Evolutionary conservation across 2,113 vertebrate genomes (phyloP).

Genomic region (Scophthalmus maximus): DNA sequence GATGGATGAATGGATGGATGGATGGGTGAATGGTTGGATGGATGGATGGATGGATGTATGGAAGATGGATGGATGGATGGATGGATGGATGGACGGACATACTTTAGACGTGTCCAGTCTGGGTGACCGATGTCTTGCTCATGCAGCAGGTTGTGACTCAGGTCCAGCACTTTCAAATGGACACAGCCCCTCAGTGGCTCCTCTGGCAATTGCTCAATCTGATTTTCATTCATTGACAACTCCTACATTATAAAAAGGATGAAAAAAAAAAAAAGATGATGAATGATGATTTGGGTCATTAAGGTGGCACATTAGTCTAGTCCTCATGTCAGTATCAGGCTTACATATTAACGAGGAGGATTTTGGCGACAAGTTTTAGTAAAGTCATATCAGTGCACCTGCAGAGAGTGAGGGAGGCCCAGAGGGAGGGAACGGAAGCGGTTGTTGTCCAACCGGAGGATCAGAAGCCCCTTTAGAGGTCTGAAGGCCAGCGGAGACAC

Average conservation of each 20-base stretch:
- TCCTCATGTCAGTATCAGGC: no score
- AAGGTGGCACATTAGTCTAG: no score
- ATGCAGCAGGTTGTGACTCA: conserved; percentile 83
- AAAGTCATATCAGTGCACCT: conserved; percentile 69
- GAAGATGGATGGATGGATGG: conserved; percentile 32
- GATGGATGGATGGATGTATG: conserved; percentile 24
- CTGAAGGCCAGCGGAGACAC: conserved; percentile 78
- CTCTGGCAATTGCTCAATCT: conserved; percentile 77
- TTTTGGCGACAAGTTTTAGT: background rate
- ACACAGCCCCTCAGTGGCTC: conserved; percentile 69
- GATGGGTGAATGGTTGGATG: background rate
- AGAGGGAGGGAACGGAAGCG: conserved; percentile 76
- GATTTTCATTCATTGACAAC: conserved; percentile 77
- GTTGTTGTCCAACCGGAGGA: conserved; percentile 81
- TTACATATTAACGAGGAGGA: background rate
- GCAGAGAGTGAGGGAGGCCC: conserved; percentile 81
- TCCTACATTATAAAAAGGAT: conserved; percentile 70
- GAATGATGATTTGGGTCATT: background rate
- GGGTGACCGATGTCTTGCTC: conserved; percentile 72
- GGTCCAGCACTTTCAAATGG: conserved; percentile 76
- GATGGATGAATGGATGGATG: conserved; percentile 43
- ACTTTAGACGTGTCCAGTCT: conserved; percentile 80
- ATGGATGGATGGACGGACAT: conserved; percentile 32
- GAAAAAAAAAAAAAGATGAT: background rate
- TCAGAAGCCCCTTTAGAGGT: conserved; percentile 76